A percentile compares a stretch with the other conserved stretches of the same genome.
Conservation (phyloP, 2,797 vertebrate species). For the Morelia viridis region DNA sequence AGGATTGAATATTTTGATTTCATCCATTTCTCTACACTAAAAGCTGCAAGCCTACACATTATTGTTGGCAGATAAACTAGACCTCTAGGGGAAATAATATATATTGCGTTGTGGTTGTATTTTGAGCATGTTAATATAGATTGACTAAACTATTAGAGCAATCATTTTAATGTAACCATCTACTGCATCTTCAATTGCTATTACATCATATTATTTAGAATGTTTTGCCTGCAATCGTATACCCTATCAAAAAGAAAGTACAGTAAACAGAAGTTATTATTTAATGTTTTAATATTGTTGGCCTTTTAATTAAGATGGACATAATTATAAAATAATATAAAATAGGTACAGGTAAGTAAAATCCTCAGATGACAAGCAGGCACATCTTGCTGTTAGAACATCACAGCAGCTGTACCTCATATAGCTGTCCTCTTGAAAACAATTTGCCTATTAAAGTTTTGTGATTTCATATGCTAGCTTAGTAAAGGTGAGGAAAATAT, state of each 20-base stretch:
- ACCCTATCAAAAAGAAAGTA: neutral
- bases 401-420: neutral
- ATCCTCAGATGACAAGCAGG: neutral
- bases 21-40: neutral
- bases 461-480: conserved; percentile 6
- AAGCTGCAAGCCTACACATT: neutral
- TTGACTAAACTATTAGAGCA: neutral
- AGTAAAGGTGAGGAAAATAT: conserved; percentile 10
- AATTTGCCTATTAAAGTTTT: conserved; percentile 7
- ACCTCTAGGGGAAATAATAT: conserved; percentile 27
- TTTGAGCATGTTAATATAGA: neutral
- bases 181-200: neutral
- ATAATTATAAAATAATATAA: conserved; percentile 33
- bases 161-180: conserved; percentile 14
- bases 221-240: neutral
- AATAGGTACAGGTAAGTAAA: neutral
- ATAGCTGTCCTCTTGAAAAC: neutral
- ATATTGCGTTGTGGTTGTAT: conserved; percentile 36
- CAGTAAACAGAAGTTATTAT: neutral
- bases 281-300: neutral
- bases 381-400: neutral
- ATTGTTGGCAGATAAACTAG: neutral
- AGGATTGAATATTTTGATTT: conserved; percentile 5
- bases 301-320: conserved; percentile 27
- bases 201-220: neutral